Conservation (phyloP, 2,888 invertebrate species). For the Serrognathus titanus region DNA sequence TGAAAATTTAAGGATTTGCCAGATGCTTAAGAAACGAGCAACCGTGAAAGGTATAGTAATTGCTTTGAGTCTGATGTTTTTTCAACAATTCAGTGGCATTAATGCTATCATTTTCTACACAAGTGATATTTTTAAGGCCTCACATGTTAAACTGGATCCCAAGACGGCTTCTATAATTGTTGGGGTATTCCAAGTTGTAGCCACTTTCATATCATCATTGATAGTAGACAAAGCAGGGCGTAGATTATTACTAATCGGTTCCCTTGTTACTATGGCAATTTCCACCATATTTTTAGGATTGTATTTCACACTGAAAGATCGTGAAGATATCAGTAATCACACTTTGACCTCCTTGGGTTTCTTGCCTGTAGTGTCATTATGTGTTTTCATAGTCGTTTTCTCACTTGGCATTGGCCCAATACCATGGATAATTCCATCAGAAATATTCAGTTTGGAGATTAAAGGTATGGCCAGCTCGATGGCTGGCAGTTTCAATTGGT, state of each 20-base stretch:
- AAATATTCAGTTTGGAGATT: slow-evolving; percentile 75
- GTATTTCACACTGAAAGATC: slow-evolving; percentile 58
- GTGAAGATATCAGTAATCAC: slow-evolving; percentile 38
- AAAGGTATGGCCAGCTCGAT: slow-evolving; percentile 73
- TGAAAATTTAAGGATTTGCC: neutral
- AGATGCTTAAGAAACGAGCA: slow-evolving; percentile 50
- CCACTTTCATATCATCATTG: slow-evolving; percentile 70
- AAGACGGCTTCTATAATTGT: slow-evolving; percentile 70
- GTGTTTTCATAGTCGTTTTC: slow-evolving; percentile 74
- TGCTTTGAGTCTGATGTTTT: slow-evolving; percentile 64
- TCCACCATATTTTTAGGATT: slow-evolving; percentile 66
- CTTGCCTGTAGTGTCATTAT: slow-evolving; percentile 71
- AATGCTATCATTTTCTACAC: slow-evolving; percentile 82
- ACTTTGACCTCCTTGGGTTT: slow-evolving; percentile 60
- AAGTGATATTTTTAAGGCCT: slow-evolving; percentile 65
- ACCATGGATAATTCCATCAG: slow-evolving; percentile 82
- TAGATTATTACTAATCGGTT: slow-evolving; percentile 68
- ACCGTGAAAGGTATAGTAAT: slow-evolving; percentile 55
- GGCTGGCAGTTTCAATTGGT: slow-evolving; percentile 78
- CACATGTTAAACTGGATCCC: slow-evolving; percentile 57
- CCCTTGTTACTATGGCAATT: slow-evolving; percentile 67
- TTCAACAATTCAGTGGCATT: slow-evolving; percentile 82
- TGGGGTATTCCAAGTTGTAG: slow-evolving; percentile 74
- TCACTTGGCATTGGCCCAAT: slow-evolving; percentile 83
- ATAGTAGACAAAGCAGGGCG: slow-evolving; percentile 80